These are phyloP conservation scores for Galerucella pusilla DNA, from an alignment of 2,888 invertebrate genomes.

Conservation along the genomic window DNA sequence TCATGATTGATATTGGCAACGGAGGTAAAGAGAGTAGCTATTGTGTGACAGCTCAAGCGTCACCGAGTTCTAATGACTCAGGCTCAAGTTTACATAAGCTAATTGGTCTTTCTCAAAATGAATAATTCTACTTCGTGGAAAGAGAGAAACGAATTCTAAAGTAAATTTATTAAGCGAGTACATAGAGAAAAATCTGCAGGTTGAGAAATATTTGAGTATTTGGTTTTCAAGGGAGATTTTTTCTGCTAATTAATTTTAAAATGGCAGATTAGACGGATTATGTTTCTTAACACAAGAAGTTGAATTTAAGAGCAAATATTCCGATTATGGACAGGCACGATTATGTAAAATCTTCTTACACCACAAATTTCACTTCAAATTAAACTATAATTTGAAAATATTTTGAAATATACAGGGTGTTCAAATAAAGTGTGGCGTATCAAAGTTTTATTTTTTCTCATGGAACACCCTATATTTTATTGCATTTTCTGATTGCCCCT, in stretches of 20 bases:
- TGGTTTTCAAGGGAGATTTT: conserved; percentile 4
- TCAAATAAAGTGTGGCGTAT: too few species aligned
- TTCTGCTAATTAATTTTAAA: background rate
- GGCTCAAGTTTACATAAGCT: conserved; percentile 38
- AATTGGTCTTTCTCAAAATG: conserved; percentile 37
- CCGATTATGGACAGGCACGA: too few species aligned
- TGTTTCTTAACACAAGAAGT: background rate
- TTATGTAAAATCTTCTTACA: too few species aligned
- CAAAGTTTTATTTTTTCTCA: too few species aligned
- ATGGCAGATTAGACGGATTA: background rate
- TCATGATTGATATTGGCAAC: conserved; percentile 34
- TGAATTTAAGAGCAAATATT: background rate
- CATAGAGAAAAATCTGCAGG: conserved; percentile 4
- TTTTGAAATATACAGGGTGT: too few species aligned
- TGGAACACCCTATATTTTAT: too few species aligned
- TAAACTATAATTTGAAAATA: too few species aligned
- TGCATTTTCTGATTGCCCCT: too few species aligned
- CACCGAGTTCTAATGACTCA: conserved; percentile 33
- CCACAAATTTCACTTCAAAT: too few species aligned
- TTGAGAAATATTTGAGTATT: conserved; percentile 10
- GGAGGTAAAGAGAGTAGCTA: conserved; percentile 30
- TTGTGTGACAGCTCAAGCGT: conserved; percentile 40
- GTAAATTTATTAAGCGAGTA: conserved; percentile 19
- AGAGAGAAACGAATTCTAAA: conserved; percentile 25
- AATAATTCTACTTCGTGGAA: conserved; percentile 25